Evolutionary conservation across 2,888 invertebrate genomes (phyloP).

Genomic region (Pammene fasciana): DNA sequence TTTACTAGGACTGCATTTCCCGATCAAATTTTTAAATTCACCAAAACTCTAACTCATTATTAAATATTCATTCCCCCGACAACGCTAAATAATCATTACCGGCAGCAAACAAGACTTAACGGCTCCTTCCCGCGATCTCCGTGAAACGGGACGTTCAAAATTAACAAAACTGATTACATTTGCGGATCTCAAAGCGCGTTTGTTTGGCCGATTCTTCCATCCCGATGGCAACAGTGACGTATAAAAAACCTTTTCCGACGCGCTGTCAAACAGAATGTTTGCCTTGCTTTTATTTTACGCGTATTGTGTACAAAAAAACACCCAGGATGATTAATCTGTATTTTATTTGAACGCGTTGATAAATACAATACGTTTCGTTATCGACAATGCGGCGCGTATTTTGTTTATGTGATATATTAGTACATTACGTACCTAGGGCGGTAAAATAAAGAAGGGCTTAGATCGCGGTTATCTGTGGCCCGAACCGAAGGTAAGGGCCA

Average conservation of each 20-base stretch:
- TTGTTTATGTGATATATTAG: not conserved
- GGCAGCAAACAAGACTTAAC: slow-evolving; percentile 58
- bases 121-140: slow-evolving; percentile 62
- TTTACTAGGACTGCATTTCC: slow-evolving; percentile 14
- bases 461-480: too few species aligned
- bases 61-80: slow-evolving; percentile 33
- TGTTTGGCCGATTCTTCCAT: slow-evolving; percentile 75
- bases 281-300: slow-evolving; percentile 39
- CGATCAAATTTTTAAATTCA: slow-evolving; percentile 13
- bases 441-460: too few species aligned
- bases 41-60: slow-evolving; percentile 36
- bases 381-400: slow-evolving; percentile 5
- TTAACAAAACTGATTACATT: slow-evolving; percentile 82
- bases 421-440: too few species aligned
- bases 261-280: slow-evolving; percentile 36
- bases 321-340: slow-evolving; percentile 37
- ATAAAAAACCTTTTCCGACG: slow-evolving; percentile 46
- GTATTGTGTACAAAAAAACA: slow-evolving; percentile 40
- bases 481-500: too few species aligned
- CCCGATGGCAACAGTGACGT: slow-evolving; percentile 57
- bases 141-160: slow-evolving; percentile 64
- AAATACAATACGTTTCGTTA: slow-evolving; percentile 20
- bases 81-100: slow-evolving; percentile 57
- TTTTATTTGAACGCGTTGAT: slow-evolving; percentile 31
- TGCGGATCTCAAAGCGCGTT: slow-evolving; percentile 67